phyloP scores from a whole-genome alignment of 2,888 invertebrate genomes.

The Neria commutata region DNA sequence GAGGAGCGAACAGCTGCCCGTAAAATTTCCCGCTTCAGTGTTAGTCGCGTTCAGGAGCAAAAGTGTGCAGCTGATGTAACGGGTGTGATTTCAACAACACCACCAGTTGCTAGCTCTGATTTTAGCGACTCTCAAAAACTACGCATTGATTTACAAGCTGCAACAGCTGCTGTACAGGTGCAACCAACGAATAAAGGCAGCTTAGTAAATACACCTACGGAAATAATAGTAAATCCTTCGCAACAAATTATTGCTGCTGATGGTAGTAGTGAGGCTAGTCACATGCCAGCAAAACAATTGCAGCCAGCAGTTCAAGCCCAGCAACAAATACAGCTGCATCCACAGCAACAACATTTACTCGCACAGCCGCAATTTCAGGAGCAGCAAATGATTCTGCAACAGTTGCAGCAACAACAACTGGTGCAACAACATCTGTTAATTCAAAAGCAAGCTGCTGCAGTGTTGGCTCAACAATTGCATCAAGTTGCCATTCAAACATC shows the following conservation, averaged over 20 bases:
- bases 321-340: background rate
- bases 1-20: slow-evolving; percentile 42
- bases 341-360: slow-evolving; percentile 7
- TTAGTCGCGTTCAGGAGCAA: slow-evolving; percentile 52
- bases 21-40: slow-evolving; percentile 53
- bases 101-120: background rate
- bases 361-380: slow-evolving; percentile 22
- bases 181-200: slow-evolving; percentile 36
- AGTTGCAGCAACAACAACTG: slow-evolving; percentile 37
- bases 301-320: background rate
- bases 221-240: slow-evolving; percentile 39
- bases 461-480: too few relatives aligned
- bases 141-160: slow-evolving; percentile 44
- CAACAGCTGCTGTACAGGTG: too few relatives aligned
- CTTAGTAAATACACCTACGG: slow-evolving; percentile 50
- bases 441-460: slow-evolving; percentile 14
- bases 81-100: slow-evolving; percentile 22
- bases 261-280: slow-evolving; percentile 44
- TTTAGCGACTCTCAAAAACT: slow-evolving; percentile 35
- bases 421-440: slow-evolving; percentile 43
- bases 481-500: slow-evolving; percentile 32
- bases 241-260: slow-evolving; percentile 41
- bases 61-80: slow-evolving; percentile 34
- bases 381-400: slow-evolving; percentile 39
- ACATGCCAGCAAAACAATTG: slow-evolving; percentile 26